Conservation (phyloP, 2,888 invertebrate genomes). For the Toxonevra muliebris region DNA sequence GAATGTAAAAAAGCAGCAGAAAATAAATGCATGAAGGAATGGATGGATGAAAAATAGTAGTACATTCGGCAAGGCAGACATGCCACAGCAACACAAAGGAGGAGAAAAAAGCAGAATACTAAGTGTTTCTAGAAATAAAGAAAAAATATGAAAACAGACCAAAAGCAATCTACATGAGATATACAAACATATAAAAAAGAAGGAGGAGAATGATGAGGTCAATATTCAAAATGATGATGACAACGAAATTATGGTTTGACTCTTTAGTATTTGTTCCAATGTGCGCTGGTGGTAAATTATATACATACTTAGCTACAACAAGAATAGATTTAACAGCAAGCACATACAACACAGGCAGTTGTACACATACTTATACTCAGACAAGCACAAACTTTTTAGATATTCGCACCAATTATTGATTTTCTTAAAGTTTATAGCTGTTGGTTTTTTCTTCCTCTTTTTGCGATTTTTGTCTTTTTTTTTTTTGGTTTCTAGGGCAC, state of each 20-base stretch:
- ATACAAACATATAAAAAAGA: no score
- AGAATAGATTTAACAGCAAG: not conserved
- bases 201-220: constrained; percentile 19
- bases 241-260: constrained; percentile 30
- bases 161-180: no score
- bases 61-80: no score
- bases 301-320: not conserved
- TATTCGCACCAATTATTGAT: no score
- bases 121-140: no score
- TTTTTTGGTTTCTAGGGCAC: constrained; percentile 37
- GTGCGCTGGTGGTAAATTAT: no score
- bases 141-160: no score
- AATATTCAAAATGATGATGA: constrained; percentile 31
- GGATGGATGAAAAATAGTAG: no score
- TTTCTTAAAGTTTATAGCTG: not conserved
- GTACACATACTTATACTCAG: constrained; percentile 1
- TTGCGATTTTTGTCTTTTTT: constrained; percentile 25
- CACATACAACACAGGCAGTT: not conserved
- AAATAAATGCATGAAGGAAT: not conserved
- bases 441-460: constrained; percentile 9
- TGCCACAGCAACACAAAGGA: not conserved
- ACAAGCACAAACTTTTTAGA: not conserved
- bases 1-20: not conserved
- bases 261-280: no score
- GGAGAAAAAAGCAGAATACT: not conserved